Percentiles rank a stretch among this genome's conserved stretches.
Conservation (phyloP, 2,113 vertebrate genomes). For the Heptranchias perlo region DNA sequence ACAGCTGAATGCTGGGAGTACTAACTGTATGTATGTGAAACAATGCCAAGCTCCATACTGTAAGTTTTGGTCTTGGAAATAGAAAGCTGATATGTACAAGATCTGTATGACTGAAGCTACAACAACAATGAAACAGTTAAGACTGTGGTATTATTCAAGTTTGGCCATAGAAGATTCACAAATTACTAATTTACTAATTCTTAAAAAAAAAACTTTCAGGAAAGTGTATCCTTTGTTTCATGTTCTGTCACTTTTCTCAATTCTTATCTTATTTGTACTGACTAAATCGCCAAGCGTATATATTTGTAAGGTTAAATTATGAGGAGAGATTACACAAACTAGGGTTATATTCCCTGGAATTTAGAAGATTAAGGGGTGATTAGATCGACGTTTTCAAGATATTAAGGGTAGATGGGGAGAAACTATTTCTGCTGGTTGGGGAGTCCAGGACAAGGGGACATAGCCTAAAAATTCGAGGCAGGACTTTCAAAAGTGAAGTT, state of each 20-base stretch:
- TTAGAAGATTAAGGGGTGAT: no score
- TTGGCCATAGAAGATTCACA: neutral
- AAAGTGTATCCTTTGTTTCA: neutral
- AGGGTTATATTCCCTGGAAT: no score
- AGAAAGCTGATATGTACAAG: neutral
- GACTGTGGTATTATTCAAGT: neutral
- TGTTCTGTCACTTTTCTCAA: neutral
- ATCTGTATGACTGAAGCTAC: neutral
- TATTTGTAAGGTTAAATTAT: no score
- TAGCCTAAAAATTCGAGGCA: no score
- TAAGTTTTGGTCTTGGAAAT: neutral
- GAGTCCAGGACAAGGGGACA: no score
- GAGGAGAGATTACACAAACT: no score
- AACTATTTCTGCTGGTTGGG: no score
- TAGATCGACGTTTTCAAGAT: no score
- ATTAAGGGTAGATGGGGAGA: no score
- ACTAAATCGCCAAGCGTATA: neutral
- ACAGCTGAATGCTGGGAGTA: neutral
- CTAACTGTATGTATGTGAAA: neutral
- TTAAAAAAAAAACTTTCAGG: neutral
- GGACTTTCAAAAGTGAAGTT: no score
- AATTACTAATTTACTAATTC: neutral
- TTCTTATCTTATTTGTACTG: neutral
- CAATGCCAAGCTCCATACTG: neutral
- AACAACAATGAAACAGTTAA: neutral